phyloP scores from a whole-genome alignment of 2,113 vertebrate species.

The Engystomops pustulosus region DNA sequence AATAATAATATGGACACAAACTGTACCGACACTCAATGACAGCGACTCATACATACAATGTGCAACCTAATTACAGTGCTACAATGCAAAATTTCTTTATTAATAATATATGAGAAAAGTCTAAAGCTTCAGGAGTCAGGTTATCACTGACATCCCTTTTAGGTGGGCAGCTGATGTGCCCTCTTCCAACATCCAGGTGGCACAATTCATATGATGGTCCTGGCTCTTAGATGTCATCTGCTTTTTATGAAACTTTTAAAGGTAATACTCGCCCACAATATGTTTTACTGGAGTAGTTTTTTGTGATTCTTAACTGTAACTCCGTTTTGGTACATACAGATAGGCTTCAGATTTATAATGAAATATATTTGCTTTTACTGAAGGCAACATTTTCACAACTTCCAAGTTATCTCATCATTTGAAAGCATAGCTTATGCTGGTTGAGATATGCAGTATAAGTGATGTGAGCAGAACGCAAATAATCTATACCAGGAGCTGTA shows the following conservation, averaged over 20 bases:
- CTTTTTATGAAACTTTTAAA: constrained; percentile 9
- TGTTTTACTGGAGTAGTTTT: background rate
- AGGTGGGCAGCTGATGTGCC: background rate
- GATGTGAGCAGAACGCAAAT: constrained; percentile 33
- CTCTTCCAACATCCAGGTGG: background rate
- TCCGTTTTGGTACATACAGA: constrained; percentile 34
- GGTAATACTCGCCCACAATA: background rate
- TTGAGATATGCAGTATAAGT: constrained; percentile 19
- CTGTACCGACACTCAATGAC: too few species aligned
- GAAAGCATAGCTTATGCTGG: constrained; percentile 12
- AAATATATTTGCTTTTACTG: constrained; percentile 38
- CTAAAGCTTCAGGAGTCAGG: too few species aligned
- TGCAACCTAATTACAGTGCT: too few species aligned
- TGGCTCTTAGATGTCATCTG: background rate
- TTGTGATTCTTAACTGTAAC: constrained; percentile 15
- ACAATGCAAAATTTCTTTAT: too few species aligned
- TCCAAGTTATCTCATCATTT: background rate
- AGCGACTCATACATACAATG: too few species aligned
- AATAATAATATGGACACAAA: too few species aligned
- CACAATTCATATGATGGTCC: background rate
- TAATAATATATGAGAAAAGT: too few species aligned
- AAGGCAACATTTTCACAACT: constrained; percentile 33
- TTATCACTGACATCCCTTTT: background rate
- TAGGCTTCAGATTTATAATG: constrained; percentile 29
- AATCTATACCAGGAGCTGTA: background rate